Evolutionary conservation across 2,888 invertebrate genomes (phyloP).

Genomic region (Caenorhabditis becei): DNA sequence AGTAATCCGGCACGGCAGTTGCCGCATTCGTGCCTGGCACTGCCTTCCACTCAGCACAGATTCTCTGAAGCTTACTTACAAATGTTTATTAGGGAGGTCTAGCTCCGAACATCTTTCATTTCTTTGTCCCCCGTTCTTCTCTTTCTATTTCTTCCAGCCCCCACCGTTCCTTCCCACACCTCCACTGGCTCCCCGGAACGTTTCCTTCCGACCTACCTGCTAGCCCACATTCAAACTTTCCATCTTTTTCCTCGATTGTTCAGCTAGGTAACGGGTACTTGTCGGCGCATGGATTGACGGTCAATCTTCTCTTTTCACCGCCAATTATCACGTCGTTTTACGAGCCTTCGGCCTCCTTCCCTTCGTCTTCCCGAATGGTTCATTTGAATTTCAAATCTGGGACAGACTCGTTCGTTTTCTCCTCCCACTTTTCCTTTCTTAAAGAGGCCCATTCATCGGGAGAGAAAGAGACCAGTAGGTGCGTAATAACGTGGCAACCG

Average conservation of each 20-base stretch:
- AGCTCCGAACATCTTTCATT: background rate
- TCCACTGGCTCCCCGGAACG: too few relatives aligned
- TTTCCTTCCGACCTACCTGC: background rate
- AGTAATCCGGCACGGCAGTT: conserved; percentile 13
- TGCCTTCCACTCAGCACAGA: background rate
- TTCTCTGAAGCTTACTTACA: background rate
- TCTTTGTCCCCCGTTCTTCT: background rate
- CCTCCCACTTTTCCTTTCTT: background rate
- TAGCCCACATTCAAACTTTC: conserved; percentile 53
- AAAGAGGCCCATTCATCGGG: background rate
- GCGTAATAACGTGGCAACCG: conserved; percentile 32
- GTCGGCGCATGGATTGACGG: conserved; percentile 16
- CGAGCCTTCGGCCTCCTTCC: conserved; percentile 10
- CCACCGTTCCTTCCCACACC: background rate
- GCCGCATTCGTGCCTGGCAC: conserved; percentile 15
- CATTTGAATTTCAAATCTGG: conserved; percentile 54
- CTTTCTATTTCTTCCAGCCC: background rate
- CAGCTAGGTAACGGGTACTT: conserved; percentile 42
- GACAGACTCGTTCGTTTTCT: background rate
- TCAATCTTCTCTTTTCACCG: conserved; percentile 41
- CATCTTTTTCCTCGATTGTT: background rate
- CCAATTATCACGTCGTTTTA: conserved; percentile 59
- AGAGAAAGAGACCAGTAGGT: background rate
- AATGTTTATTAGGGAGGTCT: conserved; percentile 24
- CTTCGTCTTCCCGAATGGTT: conserved; percentile 15